Conservation (phyloP, 2,888 invertebrate genomes). For the Erebia ligea region DNA sequence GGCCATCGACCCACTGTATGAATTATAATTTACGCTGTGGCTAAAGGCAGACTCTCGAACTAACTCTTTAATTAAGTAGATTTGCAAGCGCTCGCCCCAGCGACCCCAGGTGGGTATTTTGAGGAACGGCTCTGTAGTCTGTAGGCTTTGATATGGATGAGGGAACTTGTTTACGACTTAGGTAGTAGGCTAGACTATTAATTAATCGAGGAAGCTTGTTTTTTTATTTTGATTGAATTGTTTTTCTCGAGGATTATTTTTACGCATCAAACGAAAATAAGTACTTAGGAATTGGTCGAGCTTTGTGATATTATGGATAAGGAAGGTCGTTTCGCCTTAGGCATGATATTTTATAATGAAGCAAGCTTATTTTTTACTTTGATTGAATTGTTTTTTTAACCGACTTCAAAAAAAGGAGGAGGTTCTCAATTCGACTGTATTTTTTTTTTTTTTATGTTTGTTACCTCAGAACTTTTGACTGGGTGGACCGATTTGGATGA, state of each 20-base stretch:
- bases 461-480: too few relatives aligned
- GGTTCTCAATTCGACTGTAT: too few relatives aligned
- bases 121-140: constrained; percentile 27
- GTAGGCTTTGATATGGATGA: constrained; percentile 5
- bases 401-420: too few relatives aligned
- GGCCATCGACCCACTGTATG: too few relatives aligned
- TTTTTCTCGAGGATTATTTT: not conserved
- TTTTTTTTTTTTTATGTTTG: too few relatives aligned
- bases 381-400: too few relatives aligned
- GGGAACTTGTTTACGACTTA: constrained; percentile 8
- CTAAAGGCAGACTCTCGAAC: constrained; percentile 54
- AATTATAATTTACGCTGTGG: too few relatives aligned
- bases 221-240: not conserved
- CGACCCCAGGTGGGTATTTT: constrained; percentile 25
- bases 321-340: not conserved
- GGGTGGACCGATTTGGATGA: too few relatives aligned
- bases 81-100: constrained; percentile 19
- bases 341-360: too few relatives aligned
- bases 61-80: constrained; percentile 66
- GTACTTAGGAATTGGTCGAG: not conserved
- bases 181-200: not conserved
- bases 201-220: not conserved
- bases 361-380: too few relatives aligned
- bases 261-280: not conserved
- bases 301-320: not conserved